Percentiles rank a stretch among this genome's conserved stretches.
These are phyloP conservation scores for Microdon myrmicae DNA, from an alignment of 2,888 invertebrate genomes.

Conservation along the genomic window DNA sequence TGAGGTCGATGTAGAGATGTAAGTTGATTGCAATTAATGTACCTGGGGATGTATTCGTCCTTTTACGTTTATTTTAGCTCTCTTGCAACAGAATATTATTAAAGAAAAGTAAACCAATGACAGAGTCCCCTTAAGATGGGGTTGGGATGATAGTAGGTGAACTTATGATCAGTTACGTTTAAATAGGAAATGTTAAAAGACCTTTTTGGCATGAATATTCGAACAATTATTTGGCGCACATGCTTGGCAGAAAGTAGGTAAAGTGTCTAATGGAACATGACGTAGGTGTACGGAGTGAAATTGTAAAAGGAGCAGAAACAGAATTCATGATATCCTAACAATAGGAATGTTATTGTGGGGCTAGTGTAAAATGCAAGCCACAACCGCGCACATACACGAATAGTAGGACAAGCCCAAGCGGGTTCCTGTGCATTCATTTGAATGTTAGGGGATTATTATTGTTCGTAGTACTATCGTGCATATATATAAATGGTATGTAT, in stretches of 20 bases:
- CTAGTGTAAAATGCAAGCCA: slow-evolving; percentile 3
- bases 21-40: too few relatives aligned
- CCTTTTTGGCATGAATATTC: slow-evolving; percentile 1
- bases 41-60: too few relatives aligned
- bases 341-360: slow-evolving; percentile 19
- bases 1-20: slow-evolving; percentile 8
- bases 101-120: neutral
- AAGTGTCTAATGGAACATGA: slow-evolving; percentile 17
- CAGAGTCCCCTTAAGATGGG: too few relatives aligned
- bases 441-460: slow-evolving; percentile 43
- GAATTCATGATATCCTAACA: slow-evolving; percentile 24
- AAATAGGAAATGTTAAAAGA: slow-evolving; percentile 14
- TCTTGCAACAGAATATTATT: neutral
- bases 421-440: slow-evolving; percentile 36
- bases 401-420: slow-evolving; percentile 24
- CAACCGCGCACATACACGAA: slow-evolving; percentile 1
- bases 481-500: too few relatives aligned
- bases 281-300: neutral
- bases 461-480: slow-evolving; percentile 22
- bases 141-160: too few relatives aligned
- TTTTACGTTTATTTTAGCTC: slow-evolving; percentile 9
- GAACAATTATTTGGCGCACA: too few relatives aligned
- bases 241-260: slow-evolving; percentile 25
- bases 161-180: too few relatives aligned
- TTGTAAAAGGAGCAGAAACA: slow-evolving; percentile 10